These are phyloP conservation scores for Gymnocephalus cernua DNA, from an alignment of 2,113 vertebrate species.

Conservation along the genomic window DNA sequence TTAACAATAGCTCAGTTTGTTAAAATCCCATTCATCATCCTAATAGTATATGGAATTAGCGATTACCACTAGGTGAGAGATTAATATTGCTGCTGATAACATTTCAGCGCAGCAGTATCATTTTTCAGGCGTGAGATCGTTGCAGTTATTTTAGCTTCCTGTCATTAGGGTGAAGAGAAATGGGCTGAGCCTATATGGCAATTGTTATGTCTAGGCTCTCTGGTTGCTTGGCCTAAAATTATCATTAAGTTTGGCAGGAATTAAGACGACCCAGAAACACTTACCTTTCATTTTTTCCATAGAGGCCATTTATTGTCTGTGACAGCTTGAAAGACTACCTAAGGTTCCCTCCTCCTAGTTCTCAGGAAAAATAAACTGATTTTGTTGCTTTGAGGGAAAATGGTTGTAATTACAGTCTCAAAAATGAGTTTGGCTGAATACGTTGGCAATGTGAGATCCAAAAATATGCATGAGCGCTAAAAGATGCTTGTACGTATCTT, in stretches of 20 bases:
- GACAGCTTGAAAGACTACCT: conserved; percentile 38
- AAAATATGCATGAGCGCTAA: neutral
- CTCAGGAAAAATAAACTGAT: conserved; percentile 6
- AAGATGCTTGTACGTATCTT: neutral
- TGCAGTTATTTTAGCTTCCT: conserved; percentile 64
- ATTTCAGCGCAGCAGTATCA: conserved; percentile 63
- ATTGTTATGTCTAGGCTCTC: conserved; percentile 69
- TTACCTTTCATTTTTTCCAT: conserved; percentile 22
- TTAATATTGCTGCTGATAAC: conserved; percentile 71
- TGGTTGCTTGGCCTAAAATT: conserved; percentile 60
- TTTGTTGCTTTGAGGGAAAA: conserved; percentile 26
- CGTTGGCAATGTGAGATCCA: conserved; percentile 4
- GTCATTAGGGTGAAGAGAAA: conserved; percentile 53
- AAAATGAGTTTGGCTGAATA: conserved; percentile 6
- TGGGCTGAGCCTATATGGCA: conserved; percentile 49
- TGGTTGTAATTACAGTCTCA: conserved; percentile 17
- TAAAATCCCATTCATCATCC: conserved; percentile 75
- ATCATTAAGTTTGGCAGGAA: conserved; percentile 53
- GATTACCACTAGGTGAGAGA: conserved; percentile 70
- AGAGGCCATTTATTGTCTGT: conserved; percentile 40
- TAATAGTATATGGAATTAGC: conserved; percentile 70
- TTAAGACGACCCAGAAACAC: conserved; percentile 59
- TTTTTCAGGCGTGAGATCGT: conserved; percentile 64
- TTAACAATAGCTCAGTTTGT: conserved; percentile 73
- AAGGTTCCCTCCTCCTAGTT: neutral